Conservation (phyloP, 2,113 vertebrate genomes). For the Oncorhynchus mykiss region DNA sequence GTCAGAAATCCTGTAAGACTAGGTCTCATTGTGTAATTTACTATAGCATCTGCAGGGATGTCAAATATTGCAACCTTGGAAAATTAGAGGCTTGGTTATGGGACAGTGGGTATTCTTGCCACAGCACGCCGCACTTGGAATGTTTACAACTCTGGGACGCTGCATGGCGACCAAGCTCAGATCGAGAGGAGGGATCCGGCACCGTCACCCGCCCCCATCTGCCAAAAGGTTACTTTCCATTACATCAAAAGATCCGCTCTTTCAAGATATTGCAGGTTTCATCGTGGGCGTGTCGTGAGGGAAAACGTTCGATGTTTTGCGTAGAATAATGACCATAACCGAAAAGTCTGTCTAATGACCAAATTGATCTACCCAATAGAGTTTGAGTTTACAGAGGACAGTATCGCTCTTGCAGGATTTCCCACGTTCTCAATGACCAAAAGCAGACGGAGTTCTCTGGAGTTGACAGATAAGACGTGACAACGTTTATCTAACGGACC, state of each 20-base stretch:
- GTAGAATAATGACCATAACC: background rate
- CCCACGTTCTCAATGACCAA: constrained; percentile 52
- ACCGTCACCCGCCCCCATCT: background rate
- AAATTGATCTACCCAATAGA: constrained; percentile 59
- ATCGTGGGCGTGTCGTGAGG: constrained; percentile 31
- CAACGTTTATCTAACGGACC: constrained; percentile 8
- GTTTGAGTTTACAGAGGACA: constrained; percentile 49
- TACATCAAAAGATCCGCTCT: constrained; percentile 16
- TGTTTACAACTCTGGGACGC: constrained; percentile 54
- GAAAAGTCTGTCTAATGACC: constrained; percentile 59
- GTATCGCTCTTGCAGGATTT: constrained; percentile 61
- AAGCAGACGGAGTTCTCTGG: constrained; percentile 33
- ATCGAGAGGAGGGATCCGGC: background rate
- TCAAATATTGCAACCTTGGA: constrained; percentile 53
- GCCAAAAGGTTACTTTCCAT: background rate
- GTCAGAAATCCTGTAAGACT: background rate
- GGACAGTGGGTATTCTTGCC: constrained; percentile 41
- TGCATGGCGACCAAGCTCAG: background rate
- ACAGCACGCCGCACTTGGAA: constrained; percentile 57
- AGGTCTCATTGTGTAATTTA: background rate
- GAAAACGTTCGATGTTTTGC: background rate
- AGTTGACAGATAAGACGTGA: constrained; percentile 60
- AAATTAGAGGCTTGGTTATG: constrained; percentile 59
- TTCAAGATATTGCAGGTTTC: background rate
- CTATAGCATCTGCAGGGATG: constrained; percentile 36